These are phyloP conservation scores for Xylota segnis DNA, from an alignment of 2,888 invertebrate species.

Conservation along the genomic window DNA sequence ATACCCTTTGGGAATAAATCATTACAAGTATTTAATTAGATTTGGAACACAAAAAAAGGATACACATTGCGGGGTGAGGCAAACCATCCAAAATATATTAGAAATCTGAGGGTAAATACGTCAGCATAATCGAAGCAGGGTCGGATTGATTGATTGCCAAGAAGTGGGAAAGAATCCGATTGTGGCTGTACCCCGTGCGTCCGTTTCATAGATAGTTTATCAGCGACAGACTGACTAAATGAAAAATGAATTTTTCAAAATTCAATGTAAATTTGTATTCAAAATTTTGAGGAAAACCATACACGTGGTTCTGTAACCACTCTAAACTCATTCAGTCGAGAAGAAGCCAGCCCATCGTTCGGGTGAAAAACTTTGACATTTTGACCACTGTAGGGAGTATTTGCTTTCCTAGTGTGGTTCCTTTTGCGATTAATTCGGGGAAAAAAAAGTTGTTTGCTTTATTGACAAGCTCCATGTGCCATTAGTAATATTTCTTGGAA, in stretches of 20 bases:
- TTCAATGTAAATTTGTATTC: background rate
- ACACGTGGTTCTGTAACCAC: background rate
- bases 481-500: no score
- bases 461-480: no score
- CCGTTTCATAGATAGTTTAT: background rate
- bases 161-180: background rate
- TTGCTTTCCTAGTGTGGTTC: no score
- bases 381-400: no score
- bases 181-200: background rate
- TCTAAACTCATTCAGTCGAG: background rate
- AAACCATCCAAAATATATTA: background rate
- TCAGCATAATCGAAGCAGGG: background rate
- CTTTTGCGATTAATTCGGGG: no score
- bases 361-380: conserved; percentile 16
- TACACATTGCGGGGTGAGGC: background rate
- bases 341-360: conserved; percentile 7
- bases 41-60: conserved; percentile 11
- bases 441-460: no score
- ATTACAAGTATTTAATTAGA: conserved; percentile 46
- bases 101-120: background rate
- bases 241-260: no score
- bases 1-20: conserved; percentile 17
- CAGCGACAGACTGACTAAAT: no score
- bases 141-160: background rate
- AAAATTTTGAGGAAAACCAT: no score